Evolutionary conservation across 1,140 invertebrate species (phyloP).

Genomic region (Triops cancriformis): DNA sequence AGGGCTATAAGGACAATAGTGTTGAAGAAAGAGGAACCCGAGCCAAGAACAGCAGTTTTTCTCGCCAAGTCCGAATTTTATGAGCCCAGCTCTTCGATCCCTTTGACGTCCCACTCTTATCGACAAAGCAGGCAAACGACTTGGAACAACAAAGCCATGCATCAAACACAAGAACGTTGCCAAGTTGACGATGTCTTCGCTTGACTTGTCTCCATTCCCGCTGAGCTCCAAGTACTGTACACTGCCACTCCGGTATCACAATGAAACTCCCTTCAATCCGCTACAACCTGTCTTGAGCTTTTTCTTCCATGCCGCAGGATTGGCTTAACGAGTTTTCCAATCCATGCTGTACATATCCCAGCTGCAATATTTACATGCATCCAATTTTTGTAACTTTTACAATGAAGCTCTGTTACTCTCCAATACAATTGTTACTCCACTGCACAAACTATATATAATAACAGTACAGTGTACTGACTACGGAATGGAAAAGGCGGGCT

Average conservation of each 20-base stretch:
- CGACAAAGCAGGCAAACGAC: conserved; percentile 9
- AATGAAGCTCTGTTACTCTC: too few relatives aligned
- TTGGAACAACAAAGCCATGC: conserved; percentile 9
- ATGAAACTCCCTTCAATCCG: neutral
- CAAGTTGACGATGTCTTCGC: conserved; percentile 8
- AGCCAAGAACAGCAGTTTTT: conserved; percentile 10
- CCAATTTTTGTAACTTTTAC: too few relatives aligned
- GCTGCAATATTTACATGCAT: too few relatives aligned
- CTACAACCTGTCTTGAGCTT: neutral
- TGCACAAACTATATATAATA: too few relatives aligned
- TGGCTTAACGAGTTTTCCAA: too few relatives aligned
- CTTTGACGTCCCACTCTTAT: conserved; percentile 3
- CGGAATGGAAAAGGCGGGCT: too few relatives aligned
- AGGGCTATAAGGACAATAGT: neutral
- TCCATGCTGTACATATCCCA: too few relatives aligned
- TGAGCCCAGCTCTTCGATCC: neutral
- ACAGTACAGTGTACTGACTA: too few relatives aligned
- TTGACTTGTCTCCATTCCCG: neutral
- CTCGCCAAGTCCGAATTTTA: neutral
- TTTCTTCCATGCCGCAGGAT: too few relatives aligned
- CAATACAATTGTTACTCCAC: too few relatives aligned
- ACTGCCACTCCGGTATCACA: neutral
- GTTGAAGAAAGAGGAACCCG: neutral
- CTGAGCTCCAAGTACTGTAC: neutral
- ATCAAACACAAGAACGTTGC: conserved; percentile 13